Base-by-base conservation (phyloP, 1,140 invertebrate genomes). In the Platyura marginata region DNA sequence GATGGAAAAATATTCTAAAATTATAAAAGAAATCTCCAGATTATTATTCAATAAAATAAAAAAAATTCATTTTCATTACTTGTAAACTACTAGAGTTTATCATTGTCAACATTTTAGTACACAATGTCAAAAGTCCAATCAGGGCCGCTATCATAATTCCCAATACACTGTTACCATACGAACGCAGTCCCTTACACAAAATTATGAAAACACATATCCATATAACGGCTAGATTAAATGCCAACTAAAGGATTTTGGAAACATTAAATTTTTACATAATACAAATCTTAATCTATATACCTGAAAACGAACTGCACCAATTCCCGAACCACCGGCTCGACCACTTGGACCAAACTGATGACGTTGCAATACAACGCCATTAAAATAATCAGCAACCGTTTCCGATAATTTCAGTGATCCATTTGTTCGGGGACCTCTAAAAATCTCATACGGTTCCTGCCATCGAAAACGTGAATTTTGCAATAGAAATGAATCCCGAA, bases 141-240 rank as follows among this genome's bases (percentile, higher is more conserved):
- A 61, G 22, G 1, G 59, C 51, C 34, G 59, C 15, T 5, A 51
- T 43, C 15, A 51, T 52, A 15, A 60, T 47, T 2, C 55, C 41
- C 33, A 50, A 51, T 1, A 52, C 57, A 25, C 86, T 77, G 67
- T 88, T 89, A 21, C 85, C 85, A 47, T 89, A 84, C 0, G 84
- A 89, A 49, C 79, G 70, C 2, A 89, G 57, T 34, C 86, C 87
- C 76, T 88, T 89, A 56, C 83, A 86, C 3, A 92, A 67, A n/a
- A 79, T 78, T 9, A 92, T 72, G 52, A 90, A 91, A 10, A 90
- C 76, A 25, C 87, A 78, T 69, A 87, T 80, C 89, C 89, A 93
- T 13, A 91, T 77, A 3, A 91, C 76, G 2, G 82, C 82, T 52
- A 92, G 67, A 61, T 91, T 88, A 60, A 91, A 89, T 3, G 84